Base-by-base conservation (phyloP, 2,113 vertebrate genomes). In the Phyllostomus hastatus region DNA sequence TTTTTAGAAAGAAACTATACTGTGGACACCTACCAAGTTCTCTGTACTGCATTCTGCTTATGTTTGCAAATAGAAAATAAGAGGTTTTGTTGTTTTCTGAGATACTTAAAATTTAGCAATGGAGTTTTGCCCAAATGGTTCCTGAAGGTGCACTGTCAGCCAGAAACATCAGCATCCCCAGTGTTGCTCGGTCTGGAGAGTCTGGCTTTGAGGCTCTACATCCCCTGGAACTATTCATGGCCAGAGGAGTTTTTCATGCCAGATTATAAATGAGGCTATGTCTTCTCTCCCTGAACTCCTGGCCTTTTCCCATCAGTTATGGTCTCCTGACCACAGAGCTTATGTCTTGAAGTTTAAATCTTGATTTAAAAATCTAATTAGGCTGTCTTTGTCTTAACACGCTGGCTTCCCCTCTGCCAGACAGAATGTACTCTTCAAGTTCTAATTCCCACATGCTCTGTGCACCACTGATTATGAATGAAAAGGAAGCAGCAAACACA, bases 281-380 rank as follows among this genome's bases (percentile, higher is more conserved):
- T 64, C 92, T 95, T 50, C 17, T 92, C 35, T 96, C 26, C 43
- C 3, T 82, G 41, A 80, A 95, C 20, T 95, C n/a, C 31, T 95
- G 81, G 54, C 73, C 33, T 95, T 97, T 97, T 19, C 14, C 11
- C 31, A 46, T 91, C 43, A 91, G 80, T 97, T 97, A 88, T 61
- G 43, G 75, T 95, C 38, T n/a, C 81, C 22, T 97, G 91, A 97
- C 86, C 91, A 94, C 48, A 97, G n/a, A 96, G 48, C 16, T 97
- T 97, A 90, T 83, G 86, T 73, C 81, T 96, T 69, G 78, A 61
- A 89, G 95, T 98, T 97, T 70, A 95, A 97, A 97, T 94, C 93
- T 78, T 91, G 54, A 96, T 96, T 98, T 97, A 69, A 95, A 97
- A 95, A 50, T 89, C 4, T 85, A 91, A 97, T 92, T 76, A 94